These are phyloP conservation scores for Thaumatotibia leucotreta DNA, from an alignment of 1,140 invertebrate genomes.

Conservation along the genomic window DNA sequence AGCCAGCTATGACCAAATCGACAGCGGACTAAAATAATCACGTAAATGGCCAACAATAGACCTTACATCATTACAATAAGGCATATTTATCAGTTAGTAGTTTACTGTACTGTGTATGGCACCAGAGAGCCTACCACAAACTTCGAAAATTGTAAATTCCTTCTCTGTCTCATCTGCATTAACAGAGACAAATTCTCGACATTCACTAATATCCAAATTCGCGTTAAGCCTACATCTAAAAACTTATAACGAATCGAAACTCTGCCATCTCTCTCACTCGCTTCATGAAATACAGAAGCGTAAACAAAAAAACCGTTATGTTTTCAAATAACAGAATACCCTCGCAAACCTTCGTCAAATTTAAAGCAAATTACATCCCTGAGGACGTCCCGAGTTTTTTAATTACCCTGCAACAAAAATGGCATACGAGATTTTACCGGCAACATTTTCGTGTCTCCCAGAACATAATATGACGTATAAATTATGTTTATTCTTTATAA, in stretches of 20 bases:
- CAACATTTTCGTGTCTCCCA: neutral
- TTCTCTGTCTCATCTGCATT: neutral
- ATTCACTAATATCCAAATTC: too few species aligned
- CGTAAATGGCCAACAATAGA: too few species aligned
- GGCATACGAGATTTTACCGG: neutral
- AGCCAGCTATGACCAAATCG: too few species aligned
- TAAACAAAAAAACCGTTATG: neutral
- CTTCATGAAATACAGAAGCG: neutral
- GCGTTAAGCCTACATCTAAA: too few species aligned
- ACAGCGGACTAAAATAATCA: too few species aligned
- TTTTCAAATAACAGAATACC: neutral
- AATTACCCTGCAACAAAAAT: neutral
- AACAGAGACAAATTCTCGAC: neutral
- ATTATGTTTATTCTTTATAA: neutral
- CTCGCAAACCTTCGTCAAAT: neutral
- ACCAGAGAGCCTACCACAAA: too few species aligned
- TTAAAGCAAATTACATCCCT: neutral
- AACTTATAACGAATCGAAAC: neutral
- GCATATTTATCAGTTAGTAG: too few species aligned
- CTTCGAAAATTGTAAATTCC: too few species aligned
- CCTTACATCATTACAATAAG: too few species aligned
- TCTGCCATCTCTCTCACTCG: neutral
- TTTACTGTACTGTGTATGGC: too few species aligned
- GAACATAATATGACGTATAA: neutral
- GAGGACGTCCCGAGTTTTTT: neutral